These are phyloP conservation scores for Tipula unca DNA, from an alignment of 2,888 invertebrate species.

Conservation along the genomic window DNA sequence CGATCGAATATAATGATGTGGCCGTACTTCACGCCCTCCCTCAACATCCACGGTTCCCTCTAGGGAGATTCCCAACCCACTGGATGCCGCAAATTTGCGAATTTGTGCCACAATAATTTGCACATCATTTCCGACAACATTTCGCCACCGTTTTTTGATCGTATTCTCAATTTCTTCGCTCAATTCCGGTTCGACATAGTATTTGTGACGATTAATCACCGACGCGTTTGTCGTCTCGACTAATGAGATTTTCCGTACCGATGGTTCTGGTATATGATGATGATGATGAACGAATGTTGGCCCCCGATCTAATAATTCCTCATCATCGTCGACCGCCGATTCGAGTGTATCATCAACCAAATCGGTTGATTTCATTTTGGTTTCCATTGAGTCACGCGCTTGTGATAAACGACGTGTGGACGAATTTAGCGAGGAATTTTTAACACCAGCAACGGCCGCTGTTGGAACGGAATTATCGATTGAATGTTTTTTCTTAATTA, in stretches of 20 bases:
- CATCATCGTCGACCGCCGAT: constrained; percentile 24
- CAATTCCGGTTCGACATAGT: constrained; percentile 43
- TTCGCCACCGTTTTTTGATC: constrained; percentile 73
- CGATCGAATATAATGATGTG: constrained; percentile 97
- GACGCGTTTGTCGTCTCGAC: neutral
- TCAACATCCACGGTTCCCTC: constrained; percentile 98
- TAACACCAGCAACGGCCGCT: constrained; percentile 14
- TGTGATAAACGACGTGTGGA: constrained; percentile 28
- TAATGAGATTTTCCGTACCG: constrained; percentile 16
- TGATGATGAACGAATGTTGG: neutral
- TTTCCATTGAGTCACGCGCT: constrained; percentile 37
- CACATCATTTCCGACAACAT: constrained; percentile 64
- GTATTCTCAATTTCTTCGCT: constrained; percentile 68
- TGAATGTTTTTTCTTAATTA: constrained; percentile 19
- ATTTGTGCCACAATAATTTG: constrained; percentile 75
- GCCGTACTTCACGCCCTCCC: constrained; percentile 92
- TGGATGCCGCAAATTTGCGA: constrained; percentile 78
- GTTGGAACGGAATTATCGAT: constrained; percentile 15
- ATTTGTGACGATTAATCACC: constrained; percentile 35
- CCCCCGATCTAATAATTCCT: constrained; percentile 20
- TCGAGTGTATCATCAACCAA: constrained; percentile 22
- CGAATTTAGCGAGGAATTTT: constrained; percentile 15
- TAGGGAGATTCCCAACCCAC: constrained; percentile 92
- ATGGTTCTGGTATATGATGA: neutral
- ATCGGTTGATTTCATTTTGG: constrained; percentile 29